Conservation (phyloP, 2,888 invertebrate genomes). For the Mythimna vitellina region DNA sequence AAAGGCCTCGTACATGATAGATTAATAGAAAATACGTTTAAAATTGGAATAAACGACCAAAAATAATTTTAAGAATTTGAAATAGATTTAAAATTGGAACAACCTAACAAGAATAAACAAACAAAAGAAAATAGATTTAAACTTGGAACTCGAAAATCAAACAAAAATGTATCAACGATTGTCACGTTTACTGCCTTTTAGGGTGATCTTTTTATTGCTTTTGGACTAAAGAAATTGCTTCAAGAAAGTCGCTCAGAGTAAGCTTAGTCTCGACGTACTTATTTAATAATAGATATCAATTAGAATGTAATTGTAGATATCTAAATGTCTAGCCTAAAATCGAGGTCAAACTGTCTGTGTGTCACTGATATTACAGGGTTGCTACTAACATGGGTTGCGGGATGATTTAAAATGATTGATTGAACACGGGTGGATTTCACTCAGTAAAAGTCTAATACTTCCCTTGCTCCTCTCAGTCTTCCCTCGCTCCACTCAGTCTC, state of each 20-base stretch:
- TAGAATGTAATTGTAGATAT: slow-evolving; percentile 42
- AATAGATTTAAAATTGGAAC: too few relatives aligned
- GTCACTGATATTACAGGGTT: slow-evolving; percentile 19
- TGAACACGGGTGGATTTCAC: too few relatives aligned
- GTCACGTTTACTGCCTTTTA: too few relatives aligned
- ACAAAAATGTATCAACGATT: neutral
- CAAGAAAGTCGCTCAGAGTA: neutral
- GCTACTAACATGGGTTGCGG: neutral
- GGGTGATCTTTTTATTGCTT: neutral
- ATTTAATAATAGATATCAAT: neutral
- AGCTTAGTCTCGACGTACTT: neutral
- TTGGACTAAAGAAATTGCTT: neutral
- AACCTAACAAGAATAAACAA: neutral
- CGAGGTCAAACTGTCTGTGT: slow-evolving; percentile 30
- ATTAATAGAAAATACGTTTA: too few relatives aligned
- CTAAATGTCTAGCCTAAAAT: slow-evolving; percentile 34
- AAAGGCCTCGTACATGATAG: too few relatives aligned
- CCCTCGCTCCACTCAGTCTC: too few relatives aligned
- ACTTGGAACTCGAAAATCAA: neutral
- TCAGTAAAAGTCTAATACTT: too few relatives aligned
- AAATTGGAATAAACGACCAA: too few relatives aligned
- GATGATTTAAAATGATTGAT: too few relatives aligned
- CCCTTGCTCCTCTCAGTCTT: too few relatives aligned
- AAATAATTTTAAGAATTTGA: too few relatives aligned
- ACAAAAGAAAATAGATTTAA: neutral